Conservation (phyloP, 2,888 invertebrate genomes). For the Magallana nippona region DNA sequence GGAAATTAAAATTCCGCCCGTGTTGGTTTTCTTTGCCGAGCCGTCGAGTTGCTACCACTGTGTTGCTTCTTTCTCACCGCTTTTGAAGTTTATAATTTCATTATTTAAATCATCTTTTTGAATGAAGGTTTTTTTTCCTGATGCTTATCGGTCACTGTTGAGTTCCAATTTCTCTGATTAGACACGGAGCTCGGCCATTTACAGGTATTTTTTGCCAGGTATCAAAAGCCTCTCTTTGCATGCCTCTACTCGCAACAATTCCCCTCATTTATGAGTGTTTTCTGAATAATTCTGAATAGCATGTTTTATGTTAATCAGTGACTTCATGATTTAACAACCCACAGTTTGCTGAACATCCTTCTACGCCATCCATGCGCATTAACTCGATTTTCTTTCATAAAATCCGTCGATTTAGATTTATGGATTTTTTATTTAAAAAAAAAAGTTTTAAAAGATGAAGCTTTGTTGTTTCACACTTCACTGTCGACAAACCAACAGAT, state of each 20-base stretch:
- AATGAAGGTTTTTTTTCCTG: conserved; percentile 17
- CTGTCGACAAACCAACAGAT: neutral
- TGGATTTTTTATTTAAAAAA: neutral
- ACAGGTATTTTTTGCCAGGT: neutral
- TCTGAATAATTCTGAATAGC: neutral
- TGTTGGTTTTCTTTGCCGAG: neutral
- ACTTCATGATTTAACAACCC: conserved; percentile 15
- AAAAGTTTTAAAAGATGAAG: neutral
- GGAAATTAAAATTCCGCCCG: conserved; percentile 15
- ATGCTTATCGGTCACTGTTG: conserved; percentile 2
- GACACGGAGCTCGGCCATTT: neutral
- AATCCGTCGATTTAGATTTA: conserved; percentile 8
- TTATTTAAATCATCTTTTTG: no score
- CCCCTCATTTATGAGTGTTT: neutral
- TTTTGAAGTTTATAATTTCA: neutral
- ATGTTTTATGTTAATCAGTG: neutral
- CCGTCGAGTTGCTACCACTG: neutral
- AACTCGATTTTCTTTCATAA: neutral
- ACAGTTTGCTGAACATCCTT: neutral
- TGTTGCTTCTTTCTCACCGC: neutral
- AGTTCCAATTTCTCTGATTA: conserved; percentile 24
- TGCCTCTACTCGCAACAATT: neutral
- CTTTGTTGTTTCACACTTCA: neutral
- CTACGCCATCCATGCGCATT: neutral
- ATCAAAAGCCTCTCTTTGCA: neutral